Evolutionary conservation across 2,888 invertebrate genomes (phyloP), one percentile per base, ranked within the genome.

Genomic region (Allygus modestus): DNA sequence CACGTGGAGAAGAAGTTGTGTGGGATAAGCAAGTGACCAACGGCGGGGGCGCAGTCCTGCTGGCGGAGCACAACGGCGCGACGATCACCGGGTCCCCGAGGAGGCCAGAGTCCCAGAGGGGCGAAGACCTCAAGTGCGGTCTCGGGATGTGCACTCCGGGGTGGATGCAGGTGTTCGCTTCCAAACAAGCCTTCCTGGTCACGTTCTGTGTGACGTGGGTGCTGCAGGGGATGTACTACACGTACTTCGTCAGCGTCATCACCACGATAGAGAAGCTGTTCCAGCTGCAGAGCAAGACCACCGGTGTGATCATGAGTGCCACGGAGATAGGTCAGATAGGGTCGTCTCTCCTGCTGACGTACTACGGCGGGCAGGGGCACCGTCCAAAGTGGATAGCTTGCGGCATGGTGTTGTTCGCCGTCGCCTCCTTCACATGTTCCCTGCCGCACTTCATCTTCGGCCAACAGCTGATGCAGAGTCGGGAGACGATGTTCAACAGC

Each of bases 321-420:
- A 97, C 97, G 26, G 97, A 98, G 91, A 96, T 98, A 89, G 98
- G 98, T 0, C 97, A 97, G 91, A 97, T 98, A 88, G 96, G 97
- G 87, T 97, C 97, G 69, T 96, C 97, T 83, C 91, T 98, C 88
- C 92, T 97, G 89, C 91, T 98, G 88, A 97, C 97, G 43, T 98
- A 98, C 90, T 95, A 96, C 90, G 97, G 97, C 15, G 97, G 97
- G 9, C 95, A 97, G 87, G 97, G 97, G 11, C 97, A 98, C 91
- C 92, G 97, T 88, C 98, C 98, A 81, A 94, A 97, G 87, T 97
- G 97, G 97, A 98, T 98, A 88, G 97, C 96, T 81, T 96, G 96
- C 92, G 88, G 97, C 43, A 97, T 97, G 96, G 93, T 97, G 71
- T 92, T 98, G 87, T 96, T 97, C 90, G 96, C 97, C 11, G 93